Evolutionary conservation across 2,113 vertebrate species (phyloP).

Genomic region (Bubo blakistoni): DNA sequence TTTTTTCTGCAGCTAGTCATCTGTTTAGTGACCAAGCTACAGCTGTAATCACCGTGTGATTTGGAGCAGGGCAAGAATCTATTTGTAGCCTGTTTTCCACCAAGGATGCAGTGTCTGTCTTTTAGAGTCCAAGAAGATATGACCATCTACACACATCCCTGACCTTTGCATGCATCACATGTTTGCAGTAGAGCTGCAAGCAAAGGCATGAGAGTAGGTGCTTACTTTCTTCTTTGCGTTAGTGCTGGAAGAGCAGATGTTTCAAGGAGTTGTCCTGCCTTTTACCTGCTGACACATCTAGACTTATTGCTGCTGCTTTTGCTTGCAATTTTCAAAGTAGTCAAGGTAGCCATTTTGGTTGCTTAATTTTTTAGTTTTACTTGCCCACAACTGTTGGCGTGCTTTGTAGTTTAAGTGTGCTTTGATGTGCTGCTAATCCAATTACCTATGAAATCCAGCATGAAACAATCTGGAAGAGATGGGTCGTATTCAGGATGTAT

Average conservation of each 20-base stretch:
- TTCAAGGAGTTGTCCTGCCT: background rate
- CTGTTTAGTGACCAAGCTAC: background rate
- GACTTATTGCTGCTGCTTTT: background rate
- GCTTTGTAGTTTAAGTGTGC: accelerated
- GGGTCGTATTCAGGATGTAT: background rate
- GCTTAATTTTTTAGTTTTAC: background rate
- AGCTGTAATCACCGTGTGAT: background rate
- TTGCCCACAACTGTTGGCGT: background rate
- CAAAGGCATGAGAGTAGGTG: background rate
- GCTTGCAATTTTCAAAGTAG: background rate
- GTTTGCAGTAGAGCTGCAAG: background rate
- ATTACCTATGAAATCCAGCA: background rate
- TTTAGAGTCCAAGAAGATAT: accelerated
- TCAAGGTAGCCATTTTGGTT: background rate
- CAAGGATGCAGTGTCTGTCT: background rate
- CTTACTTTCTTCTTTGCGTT: background rate
- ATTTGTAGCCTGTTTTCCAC: background rate
- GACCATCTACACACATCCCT: background rate
- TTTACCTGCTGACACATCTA: background rate
- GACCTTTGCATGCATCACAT: background rate
- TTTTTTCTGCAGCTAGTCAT: background rate
- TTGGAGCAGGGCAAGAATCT: background rate
- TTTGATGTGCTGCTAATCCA: background rate
- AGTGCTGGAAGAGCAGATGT: background rate
- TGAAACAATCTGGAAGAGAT: background rate